phyloP scores from a whole-genome alignment of 2,888 invertebrate genomes.

The Melangyna quadrimaculata region DNA sequence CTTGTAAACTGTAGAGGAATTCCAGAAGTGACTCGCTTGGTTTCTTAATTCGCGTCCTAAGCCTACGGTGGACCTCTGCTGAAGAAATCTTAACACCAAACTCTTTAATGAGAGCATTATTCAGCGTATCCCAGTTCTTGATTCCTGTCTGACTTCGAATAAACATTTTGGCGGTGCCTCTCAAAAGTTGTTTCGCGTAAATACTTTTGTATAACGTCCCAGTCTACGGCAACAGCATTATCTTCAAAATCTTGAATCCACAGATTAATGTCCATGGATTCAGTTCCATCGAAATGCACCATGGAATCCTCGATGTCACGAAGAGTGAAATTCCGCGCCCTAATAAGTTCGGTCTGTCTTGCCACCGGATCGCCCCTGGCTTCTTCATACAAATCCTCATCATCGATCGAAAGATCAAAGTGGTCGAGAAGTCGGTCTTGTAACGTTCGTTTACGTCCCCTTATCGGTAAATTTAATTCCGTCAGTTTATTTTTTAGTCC shows the following conservation, averaged over 20 bases:
- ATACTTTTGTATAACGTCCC: background rate
- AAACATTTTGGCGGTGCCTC: background rate
- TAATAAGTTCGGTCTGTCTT: background rate
- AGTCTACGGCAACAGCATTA: background rate
- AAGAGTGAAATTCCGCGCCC: background rate
- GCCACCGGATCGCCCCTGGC: background rate
- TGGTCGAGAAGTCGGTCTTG: background rate
- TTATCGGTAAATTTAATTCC: background rate
- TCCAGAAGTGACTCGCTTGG: too few species aligned
- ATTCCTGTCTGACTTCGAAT: too few species aligned
- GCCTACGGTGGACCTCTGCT: too few species aligned
- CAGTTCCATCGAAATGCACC: background rate
- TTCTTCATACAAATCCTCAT: background rate
- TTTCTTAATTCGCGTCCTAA: too few species aligned
- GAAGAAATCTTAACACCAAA: too few species aligned
- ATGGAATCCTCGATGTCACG: background rate
- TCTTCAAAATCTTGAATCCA: background rate
- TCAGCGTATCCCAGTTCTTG: too few species aligned
- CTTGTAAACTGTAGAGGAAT: too few species aligned
- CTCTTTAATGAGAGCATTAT: too few species aligned
- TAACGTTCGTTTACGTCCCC: background rate
- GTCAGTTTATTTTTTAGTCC: too few species aligned
- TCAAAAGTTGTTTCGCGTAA: background rate
- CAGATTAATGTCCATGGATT: background rate
- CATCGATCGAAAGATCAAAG: background rate